Evolutionary conservation across 2,797 vertebrate genomes (phyloP).

Genomic region (Ibycter americanus): DNA sequence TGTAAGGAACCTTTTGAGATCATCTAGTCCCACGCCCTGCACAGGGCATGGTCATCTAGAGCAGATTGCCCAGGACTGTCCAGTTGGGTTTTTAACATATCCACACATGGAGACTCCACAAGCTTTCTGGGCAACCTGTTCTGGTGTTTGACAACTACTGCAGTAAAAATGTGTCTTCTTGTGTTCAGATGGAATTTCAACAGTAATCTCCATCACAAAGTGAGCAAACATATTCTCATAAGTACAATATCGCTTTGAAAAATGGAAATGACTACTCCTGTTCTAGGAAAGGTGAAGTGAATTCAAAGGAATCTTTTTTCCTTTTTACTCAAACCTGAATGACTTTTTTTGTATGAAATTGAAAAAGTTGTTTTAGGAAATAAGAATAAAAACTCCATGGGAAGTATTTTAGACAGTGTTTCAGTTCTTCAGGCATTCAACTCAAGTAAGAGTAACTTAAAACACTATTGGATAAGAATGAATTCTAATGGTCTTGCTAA

Average conservation of each 20-base stretch:
- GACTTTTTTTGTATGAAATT: neutral
- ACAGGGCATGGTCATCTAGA: neutral
- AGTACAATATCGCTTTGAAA: neutral
- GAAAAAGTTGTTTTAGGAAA: neutral
- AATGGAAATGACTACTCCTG: neutral
- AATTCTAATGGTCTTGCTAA: neutral
- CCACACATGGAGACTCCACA: neutral
- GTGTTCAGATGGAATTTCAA: neutral
- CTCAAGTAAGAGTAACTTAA: neutral
- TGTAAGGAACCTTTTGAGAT: neutral
- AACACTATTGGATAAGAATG: neutral
- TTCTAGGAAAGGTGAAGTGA: neutral
- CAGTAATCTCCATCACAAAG: neutral
- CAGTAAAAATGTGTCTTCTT: neutral
- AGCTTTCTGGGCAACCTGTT: neutral
- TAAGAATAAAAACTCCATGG: neutral
- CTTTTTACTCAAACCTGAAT: neutral
- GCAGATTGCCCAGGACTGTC: rapidly evolving
- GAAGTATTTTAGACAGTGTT: neutral
- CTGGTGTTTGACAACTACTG: neutral
- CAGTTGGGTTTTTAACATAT: neutral
- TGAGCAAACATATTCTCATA: neutral
- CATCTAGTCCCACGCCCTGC: neutral
- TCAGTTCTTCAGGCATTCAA: neutral
- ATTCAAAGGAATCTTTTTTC: neutral